phyloP scores from a whole-genome alignment of 2,888 invertebrate genomes.

The Aspidiotus destructor region DNA sequence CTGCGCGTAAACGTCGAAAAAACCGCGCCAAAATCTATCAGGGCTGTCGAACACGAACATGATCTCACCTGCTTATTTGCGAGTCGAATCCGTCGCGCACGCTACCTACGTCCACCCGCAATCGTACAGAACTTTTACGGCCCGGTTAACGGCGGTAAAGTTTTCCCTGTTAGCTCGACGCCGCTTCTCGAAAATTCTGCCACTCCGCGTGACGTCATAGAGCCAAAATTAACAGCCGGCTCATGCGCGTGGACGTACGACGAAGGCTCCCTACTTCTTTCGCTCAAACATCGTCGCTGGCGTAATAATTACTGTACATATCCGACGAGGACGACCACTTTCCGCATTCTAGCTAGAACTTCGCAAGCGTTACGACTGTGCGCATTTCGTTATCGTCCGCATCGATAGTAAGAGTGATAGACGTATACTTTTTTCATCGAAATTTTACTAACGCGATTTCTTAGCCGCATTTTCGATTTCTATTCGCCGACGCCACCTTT shows the following conservation, averaged over 20 bases:
- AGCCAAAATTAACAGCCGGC: constrained; percentile 21
- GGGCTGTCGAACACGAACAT: not conserved
- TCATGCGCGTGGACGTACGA: constrained; percentile 24
- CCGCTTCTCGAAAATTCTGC: constrained; percentile 25
- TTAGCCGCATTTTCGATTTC: too few relatives aligned
- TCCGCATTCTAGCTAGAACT: constrained; percentile 16
- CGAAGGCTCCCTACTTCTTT: not conserved
- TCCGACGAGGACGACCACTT: constrained; percentile 27
- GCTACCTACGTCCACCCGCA: constrained; percentile 10
- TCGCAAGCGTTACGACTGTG: not conserved
- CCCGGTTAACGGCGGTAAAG: not conserved
- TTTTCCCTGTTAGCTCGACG: not conserved
- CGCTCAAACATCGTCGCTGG: constrained; percentile 3
- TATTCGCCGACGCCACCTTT: not conserved
- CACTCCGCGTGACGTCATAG: constrained; percentile 14
- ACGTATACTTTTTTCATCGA: not conserved
- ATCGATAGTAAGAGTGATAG: constrained; percentile 1
- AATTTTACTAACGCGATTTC: too few relatives aligned
- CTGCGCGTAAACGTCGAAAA: too few relatives aligned
- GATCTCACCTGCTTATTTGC: constrained; percentile 24
- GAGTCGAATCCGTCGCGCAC: not conserved
- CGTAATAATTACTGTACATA: constrained; percentile 17
- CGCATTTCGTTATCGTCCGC: not conserved
- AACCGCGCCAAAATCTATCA: too few relatives aligned
- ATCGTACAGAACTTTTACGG: not conserved